These are phyloP conservation scores for Pecten maximus DNA, from an alignment of 2,888 invertebrate genomes.

Conservation along the genomic window DNA sequence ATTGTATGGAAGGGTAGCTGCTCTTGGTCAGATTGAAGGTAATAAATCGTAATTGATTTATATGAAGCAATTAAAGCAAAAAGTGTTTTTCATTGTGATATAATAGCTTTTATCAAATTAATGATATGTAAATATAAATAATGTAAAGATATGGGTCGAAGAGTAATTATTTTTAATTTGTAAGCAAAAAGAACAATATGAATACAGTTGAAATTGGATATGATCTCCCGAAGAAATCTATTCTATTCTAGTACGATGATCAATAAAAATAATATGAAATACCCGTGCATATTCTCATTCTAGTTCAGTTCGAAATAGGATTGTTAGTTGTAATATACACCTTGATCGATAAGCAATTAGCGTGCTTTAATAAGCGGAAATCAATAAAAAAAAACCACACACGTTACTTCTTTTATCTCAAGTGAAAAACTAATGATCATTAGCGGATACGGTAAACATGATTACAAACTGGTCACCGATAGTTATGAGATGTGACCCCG, in stretches of 20 bases:
- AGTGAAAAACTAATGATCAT: not conserved
- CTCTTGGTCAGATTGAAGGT: too few species aligned
- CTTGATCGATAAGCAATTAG: not conserved
- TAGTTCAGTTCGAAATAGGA: not conserved
- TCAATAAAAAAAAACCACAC: not conserved
- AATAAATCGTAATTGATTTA: too few species aligned
- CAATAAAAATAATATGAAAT: not conserved
- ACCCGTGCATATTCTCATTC: not conserved
- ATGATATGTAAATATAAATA: too few species aligned
- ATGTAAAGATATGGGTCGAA: not conserved
- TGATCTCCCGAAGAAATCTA: too few species aligned
- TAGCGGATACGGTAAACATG: not conserved
- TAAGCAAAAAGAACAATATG: not conserved
- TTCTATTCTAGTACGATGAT: not conserved
- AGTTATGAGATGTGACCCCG: too few species aligned
- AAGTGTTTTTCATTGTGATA: too few species aligned
- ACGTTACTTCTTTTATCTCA: not conserved
- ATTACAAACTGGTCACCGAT: too few species aligned
- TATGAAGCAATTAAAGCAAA: too few species aligned
- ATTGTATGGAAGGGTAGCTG: too few species aligned
- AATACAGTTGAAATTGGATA: not conserved
- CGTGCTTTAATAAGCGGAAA: not conserved
- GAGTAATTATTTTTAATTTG: not conserved
- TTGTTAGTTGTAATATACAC: too few species aligned
- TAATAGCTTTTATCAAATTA: too few species aligned